Evolutionary conservation across 2,797 vertebrate genomes (phyloP), one percentile per base, ranked within the genome.

Genomic region (Darevskia nairensis): DNA sequence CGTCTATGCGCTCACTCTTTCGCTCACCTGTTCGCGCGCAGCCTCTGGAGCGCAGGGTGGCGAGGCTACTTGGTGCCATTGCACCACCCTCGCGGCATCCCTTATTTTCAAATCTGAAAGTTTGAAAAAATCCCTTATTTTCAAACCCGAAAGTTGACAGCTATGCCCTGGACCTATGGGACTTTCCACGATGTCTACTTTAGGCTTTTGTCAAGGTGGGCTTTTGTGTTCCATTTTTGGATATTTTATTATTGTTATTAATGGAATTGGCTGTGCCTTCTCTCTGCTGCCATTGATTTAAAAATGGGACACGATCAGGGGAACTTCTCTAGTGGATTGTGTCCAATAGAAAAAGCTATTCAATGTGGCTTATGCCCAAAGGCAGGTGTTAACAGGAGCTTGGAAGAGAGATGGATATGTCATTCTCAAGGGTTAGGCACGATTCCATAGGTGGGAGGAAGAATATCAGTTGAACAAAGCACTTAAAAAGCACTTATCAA

Each of bases 401-500:
- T 17, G 11, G 59, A 59, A 59, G 46, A 27, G n/a, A 39, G 21
- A 46, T 25, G 39, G 71, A 75, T 10, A 27, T 7, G 32, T 59
- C n/a, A 13, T 23, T 75, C 46, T 35, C 69, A 50, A 27, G 15
- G 19, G 68, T n/a, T 21, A 84, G 15, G 29, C 68, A 84, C 11
- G 32, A 84, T 74, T 25, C n/a, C n/a, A 27, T 27, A 17, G 19
- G 35, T 35, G 29, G 15, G 75, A 90, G 13, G 11, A 6, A 17
- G 50, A 15, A 55, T 55, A 32, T 25, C 55, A 15, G 35, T 80
- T 17, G 32, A 80, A 19, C 55, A 80, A 29, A 82, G 39, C 82
- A 84, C 82, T 84, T 72, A 72, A 55, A 71, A 71, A 72, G 68
- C 66, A 72, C 82, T 83, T 72, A 50, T 25, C 68, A 72, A 23